phyloP scores from a whole-genome alignment of 2,797 vertebrate genomes.

The Tokudaia muenninki region DNA sequence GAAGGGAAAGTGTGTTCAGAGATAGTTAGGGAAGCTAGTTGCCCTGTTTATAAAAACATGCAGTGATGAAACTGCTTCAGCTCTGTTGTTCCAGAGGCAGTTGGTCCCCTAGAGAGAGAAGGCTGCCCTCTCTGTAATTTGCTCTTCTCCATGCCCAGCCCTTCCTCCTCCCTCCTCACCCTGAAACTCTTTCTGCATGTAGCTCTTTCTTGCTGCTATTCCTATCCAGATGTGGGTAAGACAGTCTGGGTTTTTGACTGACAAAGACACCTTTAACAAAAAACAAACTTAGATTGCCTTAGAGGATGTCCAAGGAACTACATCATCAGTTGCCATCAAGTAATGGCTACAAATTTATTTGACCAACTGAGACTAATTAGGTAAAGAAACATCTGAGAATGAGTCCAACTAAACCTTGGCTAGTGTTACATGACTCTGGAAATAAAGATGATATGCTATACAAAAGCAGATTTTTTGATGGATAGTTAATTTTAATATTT shows the following conservation, averaged over 20 bases:
- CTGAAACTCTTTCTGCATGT: neutral
- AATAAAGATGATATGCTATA: neutral
- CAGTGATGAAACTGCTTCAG: neutral
- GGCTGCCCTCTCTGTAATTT: neutral
- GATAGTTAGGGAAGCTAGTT: conserved; percentile 40
- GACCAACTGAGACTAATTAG: neutral
- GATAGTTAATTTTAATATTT: neutral
- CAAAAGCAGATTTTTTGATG: neutral
- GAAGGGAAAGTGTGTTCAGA: neutral
- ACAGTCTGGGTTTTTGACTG: neutral
- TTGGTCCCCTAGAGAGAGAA: neutral
- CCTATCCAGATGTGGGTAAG: neutral
- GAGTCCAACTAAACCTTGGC: neutral
- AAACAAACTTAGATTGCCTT: neutral
- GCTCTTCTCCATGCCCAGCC: neutral
- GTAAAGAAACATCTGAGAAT: neutral
- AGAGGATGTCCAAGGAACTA: conserved; percentile 45
- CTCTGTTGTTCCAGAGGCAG: neutral
- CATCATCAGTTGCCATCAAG: neutral
- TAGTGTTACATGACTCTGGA: neutral
- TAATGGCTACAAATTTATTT: neutral
- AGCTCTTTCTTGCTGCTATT: neutral
- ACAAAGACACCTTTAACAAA: neutral
- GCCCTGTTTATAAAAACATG: neutral
- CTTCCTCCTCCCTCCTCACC: too few relatives aligned